Percentiles rank a stretch among this genome's conserved stretches.
Evolutionary conservation across 2,113 vertebrate genomes (phyloP).

Genomic region (Talpa occidentalis): DNA sequence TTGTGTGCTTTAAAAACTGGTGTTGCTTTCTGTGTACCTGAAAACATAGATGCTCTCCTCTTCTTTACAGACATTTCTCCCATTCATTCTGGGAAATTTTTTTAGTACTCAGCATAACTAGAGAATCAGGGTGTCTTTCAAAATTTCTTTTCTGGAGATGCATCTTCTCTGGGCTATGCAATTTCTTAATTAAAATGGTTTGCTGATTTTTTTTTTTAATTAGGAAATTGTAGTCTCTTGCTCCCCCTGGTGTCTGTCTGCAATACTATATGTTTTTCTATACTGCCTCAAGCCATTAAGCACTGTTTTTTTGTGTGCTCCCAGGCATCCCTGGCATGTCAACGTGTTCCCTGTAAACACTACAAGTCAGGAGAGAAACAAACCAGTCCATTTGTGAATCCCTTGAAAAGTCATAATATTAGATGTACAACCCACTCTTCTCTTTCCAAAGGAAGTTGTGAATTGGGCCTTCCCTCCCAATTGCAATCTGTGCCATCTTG

Average conservation of each 20-base stretch:
- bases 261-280: neutral
- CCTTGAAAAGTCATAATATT: neutral
- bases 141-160: neutral
- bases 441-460: neutral
- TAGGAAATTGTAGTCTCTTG: neutral
- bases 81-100: neutral
- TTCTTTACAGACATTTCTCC: neutral
- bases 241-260: neutral
- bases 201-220: neutral
- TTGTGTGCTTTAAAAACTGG: neutral
- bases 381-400: neutral
- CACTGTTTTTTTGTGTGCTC: neutral
- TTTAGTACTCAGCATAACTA: neutral
- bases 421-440: neutral
- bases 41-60: neutral
- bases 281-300: neutral
- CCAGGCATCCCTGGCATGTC: neutral
- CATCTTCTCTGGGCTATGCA: neutral
- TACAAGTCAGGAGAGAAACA: neutral
- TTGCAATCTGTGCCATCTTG: neutral
- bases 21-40: neutral
- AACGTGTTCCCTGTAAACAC: neutral
- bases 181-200: neutral
- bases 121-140: neutral
- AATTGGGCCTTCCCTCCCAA: neutral